Evolutionary conservation across 1,140 invertebrate genomes (phyloP).

Genomic region (Cydia pomonella): DNA sequence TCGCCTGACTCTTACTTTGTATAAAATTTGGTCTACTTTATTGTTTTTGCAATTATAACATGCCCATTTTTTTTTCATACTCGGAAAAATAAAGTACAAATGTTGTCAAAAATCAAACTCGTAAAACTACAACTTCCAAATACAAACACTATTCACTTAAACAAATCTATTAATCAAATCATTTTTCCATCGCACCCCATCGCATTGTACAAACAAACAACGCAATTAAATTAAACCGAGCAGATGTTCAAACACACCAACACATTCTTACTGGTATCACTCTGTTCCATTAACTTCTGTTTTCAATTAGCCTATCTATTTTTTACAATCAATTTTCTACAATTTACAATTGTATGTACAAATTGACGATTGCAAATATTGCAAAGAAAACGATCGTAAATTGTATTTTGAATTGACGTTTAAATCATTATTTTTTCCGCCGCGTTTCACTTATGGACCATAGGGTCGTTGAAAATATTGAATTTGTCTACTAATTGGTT

Average conservation of each 20-base stretch:
- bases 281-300: slow-evolving; percentile 45
- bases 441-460: slow-evolving; percentile 7
- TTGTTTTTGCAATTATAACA: too few relatives aligned
- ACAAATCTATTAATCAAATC: slow-evolving; percentile 23
- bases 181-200: slow-evolving; percentile 36
- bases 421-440: slow-evolving; percentile 15
- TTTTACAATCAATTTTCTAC: slow-evolving; percentile 31
- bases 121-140: slow-evolving; percentile 2
- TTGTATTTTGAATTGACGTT: slow-evolving; percentile 6
- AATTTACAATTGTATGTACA: not conserved
- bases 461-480: not conserved
- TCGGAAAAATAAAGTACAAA: too few relatives aligned
- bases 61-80: too few relatives aligned
- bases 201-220: slow-evolving; percentile 45
- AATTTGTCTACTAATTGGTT: not conserved
- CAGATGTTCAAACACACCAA: slow-evolving; percentile 57
- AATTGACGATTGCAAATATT: not conserved
- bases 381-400: not conserved
- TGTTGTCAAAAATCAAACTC: not conserved
- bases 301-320: slow-evolving; percentile 48
- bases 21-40: too few relatives aligned
- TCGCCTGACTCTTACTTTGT: too few relatives aligned
- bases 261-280: slow-evolving; percentile 44
- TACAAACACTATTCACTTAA: not conserved
- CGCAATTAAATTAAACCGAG: slow-evolving; percentile 42